Evolutionary conservation across 2,888 invertebrate genomes (phyloP).

Genomic region (Crematogaster levior): DNA sequence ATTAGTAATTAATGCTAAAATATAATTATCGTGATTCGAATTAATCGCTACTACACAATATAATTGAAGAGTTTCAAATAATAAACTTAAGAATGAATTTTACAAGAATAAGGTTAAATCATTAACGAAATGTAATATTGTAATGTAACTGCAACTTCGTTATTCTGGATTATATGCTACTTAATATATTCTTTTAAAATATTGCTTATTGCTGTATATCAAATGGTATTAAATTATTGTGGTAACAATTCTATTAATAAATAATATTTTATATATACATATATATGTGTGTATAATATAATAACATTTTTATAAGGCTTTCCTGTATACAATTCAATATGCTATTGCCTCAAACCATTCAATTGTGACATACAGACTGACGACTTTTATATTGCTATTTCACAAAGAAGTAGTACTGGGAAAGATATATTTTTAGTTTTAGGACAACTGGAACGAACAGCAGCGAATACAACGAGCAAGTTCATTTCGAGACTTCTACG

Average conservation of each 20-base stretch:
- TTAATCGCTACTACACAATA: neutral
- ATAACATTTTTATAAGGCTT: neutral
- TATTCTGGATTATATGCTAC: too few relatives aligned
- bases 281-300: too few relatives aligned
- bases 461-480: constrained; percentile 50
- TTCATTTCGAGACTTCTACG: constrained; percentile 68
- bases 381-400: constrained; percentile 14
- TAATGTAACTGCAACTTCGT: too few relatives aligned
- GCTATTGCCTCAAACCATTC: constrained; percentile 14
- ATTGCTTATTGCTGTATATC: neutral
- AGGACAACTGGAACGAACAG: constrained; percentile 27
- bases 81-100: neutral
- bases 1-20: neutral
- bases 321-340: neutral
- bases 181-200: neutral
- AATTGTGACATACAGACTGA: neutral
- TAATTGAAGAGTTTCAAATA: neutral
- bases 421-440: constrained; percentile 26
- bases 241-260: neutral
- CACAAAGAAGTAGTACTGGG: neutral
- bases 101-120: neutral
- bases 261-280: too few relatives aligned
- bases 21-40: neutral
- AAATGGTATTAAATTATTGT: neutral
- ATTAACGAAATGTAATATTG: neutral